Evolutionary conservation across 2,113 vertebrate genomes (phyloP), one percentile per base, ranked within the genome.

Genomic region (Pygoscelis antarcticus): DNA sequence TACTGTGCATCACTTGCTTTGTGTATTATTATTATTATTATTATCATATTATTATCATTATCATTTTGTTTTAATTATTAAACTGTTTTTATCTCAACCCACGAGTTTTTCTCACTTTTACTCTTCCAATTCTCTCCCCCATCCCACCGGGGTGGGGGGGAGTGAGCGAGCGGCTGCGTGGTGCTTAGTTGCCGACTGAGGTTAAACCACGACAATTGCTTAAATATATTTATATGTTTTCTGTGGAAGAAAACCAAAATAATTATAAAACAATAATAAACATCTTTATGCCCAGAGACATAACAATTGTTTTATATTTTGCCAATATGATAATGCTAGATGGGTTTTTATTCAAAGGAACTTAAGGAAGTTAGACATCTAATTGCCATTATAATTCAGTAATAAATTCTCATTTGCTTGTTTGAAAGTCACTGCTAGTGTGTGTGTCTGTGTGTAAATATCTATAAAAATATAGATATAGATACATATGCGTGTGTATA

Each of bases 401-500:
- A 46, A 76, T 22, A 72, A 52, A 55, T 77, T 69, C 34, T 38
- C 29, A 7, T 60, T 88, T 40, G 0, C 13, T 83, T 51, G 6
- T 60, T 84, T 66, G 54, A 57, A 64, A 70, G 6, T 44, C 11
- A 0, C 26, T 85, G 34, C 5, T 52, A 13, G 7, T 46, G 11
- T 55, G 3, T 55, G 2, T 65, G 7, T 38, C 3, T 54, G 3
- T 40, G 21, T 74, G 16, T 8, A 60, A 87, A 47, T 44, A 75
- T 30, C 12, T 46, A 34, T 16, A 54, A 61, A 84, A 65, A 5
- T 40, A 80, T 5, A 38, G 11, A 15, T 23, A 25, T 10, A 42
- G 7, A 57, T 25, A 49, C 0, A 0, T 17, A 22, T 19, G 4
- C 0, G 0, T 38, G 4, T 32, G 4, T 27, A 11, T 52, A 52